Evolutionary conservation across 2,888 invertebrate species (phyloP).

Genomic region (Physocephala rufipes): DNA sequence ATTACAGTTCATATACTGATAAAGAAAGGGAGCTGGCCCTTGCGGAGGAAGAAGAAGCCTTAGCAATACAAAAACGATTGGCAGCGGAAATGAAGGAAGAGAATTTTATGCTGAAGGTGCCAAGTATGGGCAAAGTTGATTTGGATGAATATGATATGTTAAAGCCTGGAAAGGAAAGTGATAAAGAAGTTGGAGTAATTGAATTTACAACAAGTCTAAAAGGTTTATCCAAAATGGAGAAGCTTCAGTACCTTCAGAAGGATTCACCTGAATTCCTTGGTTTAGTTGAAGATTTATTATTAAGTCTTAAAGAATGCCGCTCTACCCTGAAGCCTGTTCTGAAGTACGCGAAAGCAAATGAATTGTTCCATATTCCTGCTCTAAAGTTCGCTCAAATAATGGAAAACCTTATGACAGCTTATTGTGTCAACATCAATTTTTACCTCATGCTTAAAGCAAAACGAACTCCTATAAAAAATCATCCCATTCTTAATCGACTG

Average conservation of each 20-base stretch:
- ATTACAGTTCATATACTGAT: constrained; percentile 69
- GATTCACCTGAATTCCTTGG: constrained; percentile 89
- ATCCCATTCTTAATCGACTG: constrained; percentile 89
- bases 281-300: constrained; percentile 81
- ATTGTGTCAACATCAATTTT: constrained; percentile 85
- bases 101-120: constrained; percentile 72
- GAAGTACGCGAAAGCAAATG: constrained; percentile 70
- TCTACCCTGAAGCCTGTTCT: constrained; percentile 75
- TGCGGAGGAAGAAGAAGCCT: constrained; percentile 85
- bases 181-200: constrained; percentile 35
- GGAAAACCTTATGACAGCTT: constrained; percentile 78
- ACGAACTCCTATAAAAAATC: constrained; percentile 76
- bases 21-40: constrained; percentile 77
- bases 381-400: constrained; percentile 77
- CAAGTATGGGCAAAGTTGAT: neutral
- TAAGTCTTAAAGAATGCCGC: constrained; percentile 74
- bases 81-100: constrained; percentile 81
- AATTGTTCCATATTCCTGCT: constrained; percentile 74
- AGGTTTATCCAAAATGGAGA: constrained; percentile 79
- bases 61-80: constrained; percentile 79
- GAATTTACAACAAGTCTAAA: constrained; percentile 80
- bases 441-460: constrained; percentile 86
- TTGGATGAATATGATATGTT: constrained; percentile 38
- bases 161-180: constrained; percentile 9
- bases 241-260: constrained; percentile 78